Evolutionary conservation across 2,888 invertebrate genomes (phyloP).

Genomic region (Cerceris rybyensis): DNA sequence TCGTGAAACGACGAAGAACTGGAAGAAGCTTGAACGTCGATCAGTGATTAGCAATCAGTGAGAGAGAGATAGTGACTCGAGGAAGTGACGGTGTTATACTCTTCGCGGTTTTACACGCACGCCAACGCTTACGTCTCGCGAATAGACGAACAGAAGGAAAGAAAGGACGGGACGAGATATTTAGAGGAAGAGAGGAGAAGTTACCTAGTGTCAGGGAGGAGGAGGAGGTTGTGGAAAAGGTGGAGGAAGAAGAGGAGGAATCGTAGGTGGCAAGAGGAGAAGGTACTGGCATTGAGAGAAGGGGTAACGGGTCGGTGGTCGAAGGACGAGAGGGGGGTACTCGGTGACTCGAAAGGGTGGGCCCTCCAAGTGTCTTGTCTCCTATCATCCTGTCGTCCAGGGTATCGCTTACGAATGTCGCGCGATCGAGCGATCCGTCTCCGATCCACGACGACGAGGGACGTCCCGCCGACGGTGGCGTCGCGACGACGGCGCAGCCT

Average conservation of each 20-base stretch:
- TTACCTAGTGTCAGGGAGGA: conserved; percentile 9
- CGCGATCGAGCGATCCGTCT: conserved; percentile 77
- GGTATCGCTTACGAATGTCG: conserved; percentile 79
- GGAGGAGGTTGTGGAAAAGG: conserved; percentile 22
- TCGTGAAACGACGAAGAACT: conserved; percentile 2
- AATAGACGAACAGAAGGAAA: conserved; percentile 10
- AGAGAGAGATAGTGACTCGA: conserved; percentile 53
- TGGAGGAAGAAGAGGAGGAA: conserved; percentile 2
- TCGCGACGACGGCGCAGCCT: conserved; percentile 37
- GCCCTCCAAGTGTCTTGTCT: conserved; percentile 75
- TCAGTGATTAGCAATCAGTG: conserved; percentile 52
- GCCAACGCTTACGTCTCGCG: conserved; percentile 47
- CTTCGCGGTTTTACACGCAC: conserved; percentile 51
- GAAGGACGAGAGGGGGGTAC: conserved; percentile 61
- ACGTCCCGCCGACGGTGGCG: conserved; percentile 60
- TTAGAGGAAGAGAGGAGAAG: conserved; percentile 34
- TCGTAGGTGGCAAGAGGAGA: conserved; percentile 30
- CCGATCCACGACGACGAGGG: conserved; percentile 66
- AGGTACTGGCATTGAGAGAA: conserved; percentile 25
- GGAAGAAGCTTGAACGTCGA: not conserved
- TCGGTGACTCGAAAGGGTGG: conserved; percentile 69
- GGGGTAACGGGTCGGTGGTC: conserved; percentile 42
- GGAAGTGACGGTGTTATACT: conserved; percentile 54
- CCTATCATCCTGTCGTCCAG: conserved; percentile 78
- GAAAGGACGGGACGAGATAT: conserved; percentile 17